Base-by-base conservation (phyloP, 2,797 vertebrate species). In the Coracias cyanogaster region DNA sequence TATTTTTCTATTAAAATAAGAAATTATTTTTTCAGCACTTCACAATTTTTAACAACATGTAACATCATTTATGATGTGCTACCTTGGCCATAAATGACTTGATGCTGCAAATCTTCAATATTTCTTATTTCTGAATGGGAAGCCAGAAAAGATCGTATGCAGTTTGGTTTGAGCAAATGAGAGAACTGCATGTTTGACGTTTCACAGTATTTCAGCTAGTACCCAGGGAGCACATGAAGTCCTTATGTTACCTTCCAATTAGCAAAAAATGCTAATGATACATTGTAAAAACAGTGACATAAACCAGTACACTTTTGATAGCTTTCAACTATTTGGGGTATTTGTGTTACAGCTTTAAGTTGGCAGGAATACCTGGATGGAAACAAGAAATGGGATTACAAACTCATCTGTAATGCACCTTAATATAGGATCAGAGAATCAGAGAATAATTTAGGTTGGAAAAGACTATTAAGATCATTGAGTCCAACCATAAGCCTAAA, bases 41-140 rank as follows among this genome's bases (percentile, higher is more conserved):
- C 72, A 45, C 13, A 48, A 86, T 55, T 82, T 85, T 54, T 94
- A 95, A 90, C 78, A 97, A 93, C 7, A 65, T 85, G 60, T 71
- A 89, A 52, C 65, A 88, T 95, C 86, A 97, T 95, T 97, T 96
- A 96, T 84, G 46, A 82, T 64, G 94, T 87, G 82, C 76, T 95
- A 82, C 65, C 18, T 84, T 67, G 49, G 92, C 82, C 94, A 82
- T 91, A 91, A 97, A 93, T 86, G 71, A 92, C 91, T 94, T 72
- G 71, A 94, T 79, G n/a, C 28, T 94, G 81, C 97, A 97, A 97
- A 97, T 97, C 84, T 97, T 72, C 84, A 92, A 82, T 91, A 70
- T 94, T 97, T 96, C 82, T 95, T 81, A 86, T 81, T 97, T 94
- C 88, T 90, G 74, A 89, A 91, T 86, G 88, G 54, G 61, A 96